phyloP scores from a whole-genome alignment of 2,113 vertebrate species.

The Ascaphus truei region DNA sequence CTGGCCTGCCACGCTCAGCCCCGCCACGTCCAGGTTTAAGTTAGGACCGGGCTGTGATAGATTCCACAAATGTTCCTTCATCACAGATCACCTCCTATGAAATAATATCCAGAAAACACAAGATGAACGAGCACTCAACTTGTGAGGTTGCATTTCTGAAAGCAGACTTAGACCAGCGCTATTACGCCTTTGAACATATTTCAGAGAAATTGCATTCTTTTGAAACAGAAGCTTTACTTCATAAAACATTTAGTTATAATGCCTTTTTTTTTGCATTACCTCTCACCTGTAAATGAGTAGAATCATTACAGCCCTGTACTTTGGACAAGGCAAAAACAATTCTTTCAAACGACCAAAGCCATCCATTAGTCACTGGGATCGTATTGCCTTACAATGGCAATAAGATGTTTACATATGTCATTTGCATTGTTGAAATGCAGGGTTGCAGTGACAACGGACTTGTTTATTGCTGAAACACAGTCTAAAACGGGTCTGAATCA shows the following conservation, averaged over 20 bases:
- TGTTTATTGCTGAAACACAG: background rate
- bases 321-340: slow-evolving; percentile 24
- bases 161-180: slow-evolving; percentile 39
- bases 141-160: slow-evolving; percentile 18
- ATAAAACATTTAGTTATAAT: slow-evolving; percentile 41
- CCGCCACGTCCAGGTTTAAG: background rate
- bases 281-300: slow-evolving; percentile 36
- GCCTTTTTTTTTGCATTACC: slow-evolving; percentile 7
- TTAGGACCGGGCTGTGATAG: no score
- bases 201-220: slow-evolving; percentile 38
- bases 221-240: slow-evolving; percentile 39
- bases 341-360: background rate
- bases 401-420: slow-evolving; percentile 2
- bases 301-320: slow-evolving; percentile 37
- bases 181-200: slow-evolving; percentile 40
- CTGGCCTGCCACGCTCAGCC: background rate
- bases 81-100: slow-evolving; percentile 9
- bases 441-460: background rate
- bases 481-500: background rate
- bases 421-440: background rate
- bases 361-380: slow-evolving; percentile 8
- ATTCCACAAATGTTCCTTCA: slow-evolving; percentile 3
- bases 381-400: background rate
- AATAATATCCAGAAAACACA: slow-evolving; percentile 29
- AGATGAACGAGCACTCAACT: slow-evolving; percentile 37